These are phyloP conservation scores for Cheumatopsyche charites DNA, from an alignment of 1,140 invertebrate genomes.

Conservation along the genomic window DNA sequence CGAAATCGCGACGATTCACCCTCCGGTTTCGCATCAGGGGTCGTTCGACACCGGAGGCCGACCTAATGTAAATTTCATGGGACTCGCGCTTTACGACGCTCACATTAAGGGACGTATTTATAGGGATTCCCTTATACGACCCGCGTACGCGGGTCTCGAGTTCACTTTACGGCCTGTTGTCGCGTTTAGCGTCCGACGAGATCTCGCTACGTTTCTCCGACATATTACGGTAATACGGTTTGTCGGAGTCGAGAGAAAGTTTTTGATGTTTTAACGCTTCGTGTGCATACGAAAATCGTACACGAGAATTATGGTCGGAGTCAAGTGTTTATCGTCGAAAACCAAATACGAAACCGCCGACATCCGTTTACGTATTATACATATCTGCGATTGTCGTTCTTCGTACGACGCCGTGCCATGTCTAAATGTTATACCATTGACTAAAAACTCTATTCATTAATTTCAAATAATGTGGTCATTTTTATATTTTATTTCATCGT, in stretches of 20 bases:
- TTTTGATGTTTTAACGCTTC: background rate
- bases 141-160: background rate
- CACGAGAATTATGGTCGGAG: no score
- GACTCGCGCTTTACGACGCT: conserved; percentile 29
- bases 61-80: conserved; percentile 48
- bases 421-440: no score
- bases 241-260: conserved; percentile 4
- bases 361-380: no score
- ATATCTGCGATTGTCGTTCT: no score
- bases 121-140: background rate
- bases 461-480: no score
- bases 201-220: conserved; percentile 5
- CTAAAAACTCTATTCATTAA: no score
- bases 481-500: no score
- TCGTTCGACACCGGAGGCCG: conserved; percentile 40
- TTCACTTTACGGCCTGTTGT: conserved; percentile 26
- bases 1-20: conserved; percentile 9
- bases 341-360: no score
- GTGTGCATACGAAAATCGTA: no score
- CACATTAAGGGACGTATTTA: conserved; percentile 32
- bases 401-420: no score
- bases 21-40: background rate
- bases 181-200: conserved; percentile 6
- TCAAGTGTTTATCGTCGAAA: no score
- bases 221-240: background rate